Evolutionary conservation across 2,797 vertebrate genomes (phyloP).

Genomic region (Mastacembelus armatus): DNA sequence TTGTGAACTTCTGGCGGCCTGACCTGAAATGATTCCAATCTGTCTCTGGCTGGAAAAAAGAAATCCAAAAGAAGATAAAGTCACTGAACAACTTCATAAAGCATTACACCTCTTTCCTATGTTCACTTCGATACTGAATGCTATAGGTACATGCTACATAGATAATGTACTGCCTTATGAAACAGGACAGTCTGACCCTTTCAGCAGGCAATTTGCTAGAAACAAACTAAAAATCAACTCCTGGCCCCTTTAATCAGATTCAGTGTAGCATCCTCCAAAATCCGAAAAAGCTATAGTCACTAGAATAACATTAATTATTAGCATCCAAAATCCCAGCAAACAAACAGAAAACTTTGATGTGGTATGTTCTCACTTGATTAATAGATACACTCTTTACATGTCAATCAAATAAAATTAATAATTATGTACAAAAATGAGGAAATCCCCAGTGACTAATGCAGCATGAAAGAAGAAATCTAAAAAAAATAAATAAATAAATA

Average conservation of each 20-base stretch:
- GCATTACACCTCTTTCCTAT: slow-evolving; percentile 59
- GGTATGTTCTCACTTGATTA: slow-evolving; percentile 12
- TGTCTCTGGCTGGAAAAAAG: slow-evolving; percentile 61
- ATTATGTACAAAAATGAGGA: slow-evolving; percentile 4
- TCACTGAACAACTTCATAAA: slow-evolving; percentile 64
- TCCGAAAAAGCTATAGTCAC: no score
- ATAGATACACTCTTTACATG: neutral
- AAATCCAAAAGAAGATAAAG: slow-evolving; percentile 70
- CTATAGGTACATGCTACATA: slow-evolving; percentile 26
- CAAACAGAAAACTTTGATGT: neutral
- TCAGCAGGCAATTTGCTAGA: slow-evolving; percentile 27
- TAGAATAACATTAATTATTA: no score
- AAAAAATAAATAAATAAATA: neutral
- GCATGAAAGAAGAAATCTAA: neutral
- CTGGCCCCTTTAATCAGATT: slow-evolving; percentile 1
- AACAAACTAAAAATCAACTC: slow-evolving; percentile 16
- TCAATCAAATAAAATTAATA: slow-evolving; percentile 6
- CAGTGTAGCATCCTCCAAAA: neutral
- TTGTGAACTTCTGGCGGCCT: slow-evolving; percentile 72
- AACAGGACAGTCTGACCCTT: slow-evolving; percentile 23
- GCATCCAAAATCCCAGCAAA: neutral
- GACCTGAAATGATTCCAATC: slow-evolving; percentile 77
- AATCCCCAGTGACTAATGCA: neutral
- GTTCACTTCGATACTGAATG: slow-evolving; percentile 40
- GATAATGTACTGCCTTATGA: slow-evolving; percentile 30